Conservation (phyloP, 2,113 vertebrate genomes). For the Hystrix brachyura region DNA sequence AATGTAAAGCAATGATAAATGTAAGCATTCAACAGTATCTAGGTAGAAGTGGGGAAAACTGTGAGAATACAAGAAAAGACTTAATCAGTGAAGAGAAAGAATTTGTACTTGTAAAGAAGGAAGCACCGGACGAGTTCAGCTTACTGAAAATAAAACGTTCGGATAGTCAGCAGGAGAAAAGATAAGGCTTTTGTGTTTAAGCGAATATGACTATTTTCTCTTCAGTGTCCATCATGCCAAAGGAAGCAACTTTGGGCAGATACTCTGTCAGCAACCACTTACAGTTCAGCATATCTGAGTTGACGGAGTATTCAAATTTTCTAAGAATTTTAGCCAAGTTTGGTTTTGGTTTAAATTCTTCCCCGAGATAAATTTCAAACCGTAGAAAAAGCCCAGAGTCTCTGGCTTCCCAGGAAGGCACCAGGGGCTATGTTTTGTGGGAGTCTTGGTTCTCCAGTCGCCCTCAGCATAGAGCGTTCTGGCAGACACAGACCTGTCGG, state of each 20-base stretch:
- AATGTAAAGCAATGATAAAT: not conserved
- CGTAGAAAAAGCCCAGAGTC: constrained; percentile 65
- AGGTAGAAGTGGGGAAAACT: not conserved
- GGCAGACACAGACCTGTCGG: constrained; percentile 35
- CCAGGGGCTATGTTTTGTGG: constrained; percentile 58
- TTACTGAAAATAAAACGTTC: not conserved
- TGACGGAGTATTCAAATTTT: constrained; percentile 63
- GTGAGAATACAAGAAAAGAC: not conserved
- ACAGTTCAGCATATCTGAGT: constrained; percentile 18
- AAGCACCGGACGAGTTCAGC: not conserved
- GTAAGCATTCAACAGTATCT: not conserved
- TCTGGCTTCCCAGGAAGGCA: constrained; percentile 56
- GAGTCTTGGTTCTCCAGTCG: not conserved
- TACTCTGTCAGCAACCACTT: constrained; percentile 35
- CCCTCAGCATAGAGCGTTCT: constrained; percentile 34
- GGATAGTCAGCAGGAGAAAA: not conserved
- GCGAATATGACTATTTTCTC: not conserved
- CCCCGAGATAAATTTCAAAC: constrained; percentile 74
- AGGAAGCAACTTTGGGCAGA: constrained; percentile 33
- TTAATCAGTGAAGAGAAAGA: not conserved
- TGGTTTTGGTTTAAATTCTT: constrained; percentile 76
- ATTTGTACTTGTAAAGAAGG: not conserved
- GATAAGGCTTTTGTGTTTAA: not conserved
- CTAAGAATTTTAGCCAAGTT: constrained; percentile 70
- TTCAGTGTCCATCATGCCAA: not conserved